Conservation (phyloP, 1,140 invertebrate genomes). For the Drosophila albomicans region DNA sequence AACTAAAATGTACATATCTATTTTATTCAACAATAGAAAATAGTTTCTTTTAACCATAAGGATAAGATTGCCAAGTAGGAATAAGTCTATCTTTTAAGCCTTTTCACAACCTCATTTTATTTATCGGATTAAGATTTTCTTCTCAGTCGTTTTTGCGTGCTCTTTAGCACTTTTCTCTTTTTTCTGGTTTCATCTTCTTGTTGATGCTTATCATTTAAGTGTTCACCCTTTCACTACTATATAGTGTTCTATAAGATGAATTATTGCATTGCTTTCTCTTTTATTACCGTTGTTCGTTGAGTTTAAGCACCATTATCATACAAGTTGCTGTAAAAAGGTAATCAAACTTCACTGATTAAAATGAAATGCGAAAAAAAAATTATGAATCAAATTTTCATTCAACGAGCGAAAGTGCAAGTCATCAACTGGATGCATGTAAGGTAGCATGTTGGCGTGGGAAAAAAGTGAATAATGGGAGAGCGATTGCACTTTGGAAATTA, state of each 20-base stretch:
- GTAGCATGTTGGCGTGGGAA: too few species aligned
- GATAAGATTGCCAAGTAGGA: too few species aligned
- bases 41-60: too few species aligned
- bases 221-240: neutral
- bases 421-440: slow-evolving; percentile 47
- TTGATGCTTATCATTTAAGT: neutral
- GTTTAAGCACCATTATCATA: neutral
- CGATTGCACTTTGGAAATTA: slow-evolving; percentile 14
- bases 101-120: too few species aligned
- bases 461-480: neutral
- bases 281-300: neutral
- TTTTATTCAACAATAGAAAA: too few species aligned
- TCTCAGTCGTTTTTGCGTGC: too few species aligned
- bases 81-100: too few species aligned
- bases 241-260: neutral
- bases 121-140: too few species aligned
- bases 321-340: slow-evolving; percentile 40
- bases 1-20: too few species aligned
- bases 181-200: neutral
- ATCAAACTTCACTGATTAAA: slow-evolving; percentile 70
- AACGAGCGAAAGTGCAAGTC: slow-evolving; percentile 50
- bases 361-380: slow-evolving; percentile 68
- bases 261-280: slow-evolving; percentile 22
- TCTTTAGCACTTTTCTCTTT: too few species aligned
- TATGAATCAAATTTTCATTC: slow-evolving; percentile 73